Evolutionary conservation across 1,140 invertebrate genomes (phyloP).

Genomic region (Trachymyrmex cornetzi): DNA sequence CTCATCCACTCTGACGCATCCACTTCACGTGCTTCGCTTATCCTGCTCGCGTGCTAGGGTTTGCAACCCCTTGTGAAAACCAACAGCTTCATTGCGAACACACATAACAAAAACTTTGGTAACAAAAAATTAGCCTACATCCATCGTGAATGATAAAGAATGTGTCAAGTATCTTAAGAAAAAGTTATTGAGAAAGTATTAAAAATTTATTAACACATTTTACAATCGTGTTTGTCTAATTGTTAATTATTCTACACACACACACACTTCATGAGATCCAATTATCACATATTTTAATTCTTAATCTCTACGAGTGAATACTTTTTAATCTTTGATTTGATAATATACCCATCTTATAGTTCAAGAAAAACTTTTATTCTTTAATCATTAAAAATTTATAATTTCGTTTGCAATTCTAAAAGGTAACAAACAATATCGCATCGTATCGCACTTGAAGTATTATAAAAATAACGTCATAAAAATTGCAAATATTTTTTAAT

Average conservation of each 20-base stretch:
- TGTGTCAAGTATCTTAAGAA: neutral
- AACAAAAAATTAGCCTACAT: constrained; percentile 25
- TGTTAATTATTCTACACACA: neutral
- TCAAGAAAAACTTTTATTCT: neutral
- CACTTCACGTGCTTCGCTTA: constrained; percentile 52
- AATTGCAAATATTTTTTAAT: neutral
- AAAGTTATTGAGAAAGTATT: neutral
- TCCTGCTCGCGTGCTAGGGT: constrained; percentile 57
- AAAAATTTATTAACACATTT: neutral
- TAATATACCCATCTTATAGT: neutral
- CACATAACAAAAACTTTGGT: constrained; percentile 63
- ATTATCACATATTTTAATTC: neutral
- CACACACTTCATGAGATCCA: no score
- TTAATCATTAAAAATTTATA: neutral
- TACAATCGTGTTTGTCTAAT: neutral
- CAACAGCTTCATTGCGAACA: constrained; percentile 52
- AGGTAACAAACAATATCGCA: no score
- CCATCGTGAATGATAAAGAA: neutral
- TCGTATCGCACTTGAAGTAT: neutral
- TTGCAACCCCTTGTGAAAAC: constrained; percentile 65
- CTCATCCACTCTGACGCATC: constrained; percentile 72
- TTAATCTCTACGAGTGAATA: neutral
- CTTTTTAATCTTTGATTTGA: neutral
- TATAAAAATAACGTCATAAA: neutral
- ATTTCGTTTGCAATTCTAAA: neutral